A percentile compares a stretch with the other conserved stretches of the same genome.
Conservation (phyloP, 2,888 invertebrate species). For the Drosophila borborema region DNA sequence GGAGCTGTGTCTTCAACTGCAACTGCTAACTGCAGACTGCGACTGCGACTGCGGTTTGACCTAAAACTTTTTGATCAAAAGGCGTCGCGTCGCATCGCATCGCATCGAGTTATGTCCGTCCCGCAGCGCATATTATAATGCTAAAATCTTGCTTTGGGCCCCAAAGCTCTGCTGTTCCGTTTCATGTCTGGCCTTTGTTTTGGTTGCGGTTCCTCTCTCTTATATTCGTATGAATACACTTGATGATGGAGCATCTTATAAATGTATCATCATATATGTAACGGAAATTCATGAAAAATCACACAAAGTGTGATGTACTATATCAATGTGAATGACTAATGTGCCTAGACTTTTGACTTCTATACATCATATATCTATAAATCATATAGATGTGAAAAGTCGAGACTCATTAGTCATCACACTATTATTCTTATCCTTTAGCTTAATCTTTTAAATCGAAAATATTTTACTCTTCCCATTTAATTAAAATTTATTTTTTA, state of each 20-base stretch:
- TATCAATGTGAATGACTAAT: no score
- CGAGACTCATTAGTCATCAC: no score
- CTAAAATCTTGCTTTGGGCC: conserved; percentile 44
- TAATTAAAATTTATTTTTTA: background rate
- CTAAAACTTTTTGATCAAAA: conserved; percentile 65
- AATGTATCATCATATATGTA: background rate
- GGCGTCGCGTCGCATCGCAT: conserved; percentile 15
- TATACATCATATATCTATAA: no score
- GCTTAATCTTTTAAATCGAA: no score
- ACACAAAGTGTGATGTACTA: background rate
- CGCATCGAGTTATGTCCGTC: conserved; percentile 26
- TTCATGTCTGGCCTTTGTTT: conserved; percentile 45
- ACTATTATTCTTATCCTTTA: no score
- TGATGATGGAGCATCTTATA: background rate
- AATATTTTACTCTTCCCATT: background rate
- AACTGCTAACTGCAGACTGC: conserved; percentile 22
- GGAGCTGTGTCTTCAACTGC: conserved; percentile 24
- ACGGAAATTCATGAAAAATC: background rate
- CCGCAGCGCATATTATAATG: conserved; percentile 44
- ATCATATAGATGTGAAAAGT: no score
- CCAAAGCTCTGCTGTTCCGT: conserved; percentile 47
- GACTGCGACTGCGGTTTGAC: conserved; percentile 64
- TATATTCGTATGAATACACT: conserved; percentile 16
- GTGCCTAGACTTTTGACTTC: no score
- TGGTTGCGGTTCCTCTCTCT: conserved; percentile 21